These are phyloP conservation scores for Psilopsiagon aymara DNA, from an alignment of 2,113 vertebrate genomes.

Conservation along the genomic window DNA sequence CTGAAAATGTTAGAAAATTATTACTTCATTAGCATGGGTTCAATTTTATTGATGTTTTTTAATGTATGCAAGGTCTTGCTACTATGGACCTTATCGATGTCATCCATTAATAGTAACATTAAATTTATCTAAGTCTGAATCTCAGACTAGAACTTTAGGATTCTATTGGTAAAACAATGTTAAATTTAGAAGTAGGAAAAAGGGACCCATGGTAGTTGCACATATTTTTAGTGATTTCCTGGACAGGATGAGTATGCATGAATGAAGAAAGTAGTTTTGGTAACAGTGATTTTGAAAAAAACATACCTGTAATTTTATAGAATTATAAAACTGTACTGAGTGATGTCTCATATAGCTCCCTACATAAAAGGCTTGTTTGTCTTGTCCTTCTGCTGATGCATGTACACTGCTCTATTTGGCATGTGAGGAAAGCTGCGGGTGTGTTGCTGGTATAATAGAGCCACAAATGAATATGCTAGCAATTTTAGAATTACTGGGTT, in stretches of 20 bases:
- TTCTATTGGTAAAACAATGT: not conserved
- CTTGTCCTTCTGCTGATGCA: constrained; percentile 5
- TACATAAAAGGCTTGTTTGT: constrained; percentile 1
- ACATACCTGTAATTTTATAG: not conserved
- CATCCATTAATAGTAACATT: not conserved
- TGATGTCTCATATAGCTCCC: not conserved
- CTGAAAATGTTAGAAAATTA: not conserved
- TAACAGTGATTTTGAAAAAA: not conserved
- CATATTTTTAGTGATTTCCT: not conserved
- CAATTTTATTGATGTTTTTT: constrained; percentile 3
- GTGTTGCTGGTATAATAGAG: constrained; percentile 18
- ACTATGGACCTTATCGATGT: not conserved
- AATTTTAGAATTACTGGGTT: constrained; percentile 21
- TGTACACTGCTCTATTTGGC: not conserved
- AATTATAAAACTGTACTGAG: not conserved
- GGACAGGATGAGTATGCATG: not conserved
- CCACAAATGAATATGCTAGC: not conserved
- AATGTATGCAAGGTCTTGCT: not conserved
- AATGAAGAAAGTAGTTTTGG: not conserved
- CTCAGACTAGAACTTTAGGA: not conserved
- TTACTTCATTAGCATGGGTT: not conserved
- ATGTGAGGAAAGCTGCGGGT: not conserved
- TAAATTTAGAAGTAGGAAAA: not conserved
- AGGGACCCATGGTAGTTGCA: not conserved
- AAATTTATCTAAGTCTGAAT: not conserved